Evolutionary conservation across 2,113 vertebrate species (phyloP).

Genomic region (Eolophus roseicapilla): DNA sequence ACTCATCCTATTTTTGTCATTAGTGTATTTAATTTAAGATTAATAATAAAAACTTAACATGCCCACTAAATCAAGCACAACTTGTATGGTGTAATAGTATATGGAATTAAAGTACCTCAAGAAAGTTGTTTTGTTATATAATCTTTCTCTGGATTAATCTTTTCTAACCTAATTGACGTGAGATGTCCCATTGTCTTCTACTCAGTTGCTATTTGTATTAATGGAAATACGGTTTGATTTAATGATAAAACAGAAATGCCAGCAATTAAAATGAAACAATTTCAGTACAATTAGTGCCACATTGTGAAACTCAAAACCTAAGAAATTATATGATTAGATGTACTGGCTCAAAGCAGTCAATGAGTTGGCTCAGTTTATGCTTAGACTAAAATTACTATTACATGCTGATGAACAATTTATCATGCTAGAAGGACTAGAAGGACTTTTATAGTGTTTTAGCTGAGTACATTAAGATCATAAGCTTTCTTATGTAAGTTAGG

Average conservation of each 20-base stretch:
- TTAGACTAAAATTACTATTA: neutral
- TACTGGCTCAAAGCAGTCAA: neutral
- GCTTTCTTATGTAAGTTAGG: neutral
- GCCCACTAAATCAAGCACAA: neutral
- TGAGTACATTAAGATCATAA: neutral
- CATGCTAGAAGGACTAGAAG: neutral
- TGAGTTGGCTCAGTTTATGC: neutral
- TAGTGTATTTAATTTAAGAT: neutral
- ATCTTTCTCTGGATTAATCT: neutral
- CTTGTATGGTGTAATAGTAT: neutral
- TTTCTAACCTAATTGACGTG: neutral
- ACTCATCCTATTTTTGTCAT: neutral
- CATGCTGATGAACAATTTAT: neutral
- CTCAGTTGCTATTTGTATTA: neutral
- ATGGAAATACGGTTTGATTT: neutral
- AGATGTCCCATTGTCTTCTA: neutral
- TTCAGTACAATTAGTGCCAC: constrained; percentile 3
- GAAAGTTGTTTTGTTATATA: neutral
- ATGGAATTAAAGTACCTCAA: neutral
- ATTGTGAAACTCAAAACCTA: neutral
- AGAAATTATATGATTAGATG: constrained; percentile 3
- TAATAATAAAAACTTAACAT: neutral
- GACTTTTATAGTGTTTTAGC: neutral
- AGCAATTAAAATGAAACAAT: neutral
- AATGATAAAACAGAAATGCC: neutral